Evolutionary conservation across 2,888 invertebrate genomes (phyloP), one percentile per base, ranked within the genome.

Genomic region (Eucera pruinosa): DNA sequence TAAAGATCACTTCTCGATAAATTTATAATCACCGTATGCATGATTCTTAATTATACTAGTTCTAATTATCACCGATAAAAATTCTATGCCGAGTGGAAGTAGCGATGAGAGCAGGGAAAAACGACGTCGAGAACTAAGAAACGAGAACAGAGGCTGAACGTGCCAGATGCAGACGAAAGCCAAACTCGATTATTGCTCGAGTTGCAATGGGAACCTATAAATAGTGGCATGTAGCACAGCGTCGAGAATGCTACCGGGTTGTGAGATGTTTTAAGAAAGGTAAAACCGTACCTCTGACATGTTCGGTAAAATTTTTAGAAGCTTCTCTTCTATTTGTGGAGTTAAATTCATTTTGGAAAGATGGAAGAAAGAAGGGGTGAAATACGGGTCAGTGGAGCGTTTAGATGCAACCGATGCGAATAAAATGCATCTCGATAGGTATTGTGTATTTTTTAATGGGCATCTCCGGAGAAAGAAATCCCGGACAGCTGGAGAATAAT

Each of bases 151-250:
- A n/a, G 33, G 23, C 57, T 47, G 48, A 75, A 75, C 62, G 67
- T 57, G 64, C 71, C 70, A 73, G 67, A 52, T 61, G 65, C 61
- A 66, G 47, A 45, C 54, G 72, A 82, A 69, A 75, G 55, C 64
- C 60, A 48, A 81, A 81, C 64, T 78, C 65, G 47, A 82, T 81
- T 78, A 72, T 81, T 67, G 69, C 75, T 48, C 48, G 75, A 33
- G 30, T 60, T 47, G 72, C 68, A 67, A 77, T 80, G 70, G 64
- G 69, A 54, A 50, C 39, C 70, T 81, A 82, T 81, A 82, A 81
- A 81, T 82, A 82, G 71, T 57, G 11, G 50, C 39, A 58, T 73
- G 57, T 25, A 57, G 47, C 50, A 50, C 30, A 50, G 54, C 27
- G 45, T 20, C 13, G 71, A 27, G 64, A 47, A 65, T 57, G 58